Evolutionary conservation across 2,888 invertebrate species (phyloP).

Genomic region (Glyphotaelius pellucidus): DNA sequence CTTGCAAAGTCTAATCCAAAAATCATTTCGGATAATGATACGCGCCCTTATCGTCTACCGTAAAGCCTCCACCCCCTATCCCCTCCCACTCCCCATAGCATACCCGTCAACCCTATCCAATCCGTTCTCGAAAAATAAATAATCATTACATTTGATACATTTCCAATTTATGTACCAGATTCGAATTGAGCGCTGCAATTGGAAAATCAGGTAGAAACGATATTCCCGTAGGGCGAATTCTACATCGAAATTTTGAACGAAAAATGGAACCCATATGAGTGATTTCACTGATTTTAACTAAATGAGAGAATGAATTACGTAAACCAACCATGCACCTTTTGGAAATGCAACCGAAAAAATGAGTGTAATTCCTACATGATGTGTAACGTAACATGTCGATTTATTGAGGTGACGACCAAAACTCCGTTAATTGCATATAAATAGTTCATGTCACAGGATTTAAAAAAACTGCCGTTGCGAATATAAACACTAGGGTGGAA

Average conservation of each 20-base stretch:
- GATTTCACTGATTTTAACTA: not conserved
- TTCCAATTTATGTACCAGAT: conserved; percentile 22
- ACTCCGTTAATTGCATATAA: not conserved
- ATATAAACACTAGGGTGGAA: not conserved
- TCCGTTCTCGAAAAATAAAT: conserved; percentile 1
- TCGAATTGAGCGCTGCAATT: conserved; percentile 28
- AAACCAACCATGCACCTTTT: not conserved
- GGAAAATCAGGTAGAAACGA: conserved; percentile 15
- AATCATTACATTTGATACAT: conserved; percentile 26
- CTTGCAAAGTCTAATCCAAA: not conserved
- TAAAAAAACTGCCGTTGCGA: not conserved
- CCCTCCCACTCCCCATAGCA: not conserved
- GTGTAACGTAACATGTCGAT: too few species aligned
- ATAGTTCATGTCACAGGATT: not conserved
- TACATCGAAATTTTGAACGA: conserved; percentile 23
- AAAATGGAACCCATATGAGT: not conserved
- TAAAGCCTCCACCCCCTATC: not conserved
- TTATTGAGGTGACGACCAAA: not conserved
- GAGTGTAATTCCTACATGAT: not conserved
- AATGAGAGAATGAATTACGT: not conserved
- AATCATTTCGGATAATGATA: not conserved
- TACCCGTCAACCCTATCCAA: not conserved
- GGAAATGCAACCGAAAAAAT: not conserved
- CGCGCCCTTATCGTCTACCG: not conserved
- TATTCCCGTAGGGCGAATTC: conserved; percentile 5